Evolutionary conservation across 1,140 invertebrate genomes (phyloP), one percentile per base, ranked within the genome.

Genomic region (Lethrus apterus): DNA sequence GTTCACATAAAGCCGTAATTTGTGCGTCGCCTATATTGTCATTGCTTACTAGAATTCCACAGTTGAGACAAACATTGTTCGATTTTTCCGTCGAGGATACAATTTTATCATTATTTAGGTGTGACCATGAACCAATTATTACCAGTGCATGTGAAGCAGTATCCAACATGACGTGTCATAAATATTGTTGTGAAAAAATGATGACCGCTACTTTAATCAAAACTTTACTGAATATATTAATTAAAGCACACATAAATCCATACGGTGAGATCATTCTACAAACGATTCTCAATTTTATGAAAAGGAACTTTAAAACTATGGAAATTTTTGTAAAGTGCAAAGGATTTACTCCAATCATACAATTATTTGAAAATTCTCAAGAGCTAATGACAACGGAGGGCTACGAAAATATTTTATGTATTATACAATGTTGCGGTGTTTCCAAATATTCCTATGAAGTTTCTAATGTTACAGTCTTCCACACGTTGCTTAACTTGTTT

Each of bases 71-170:
- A 46, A 55, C 48, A 3, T 46, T 60, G 1, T 60, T 60, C 41
- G 58, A 60, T 51, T 43, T 61, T 3, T 61, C 59, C 1, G 48
- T 58, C 0, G 57, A 61, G 41, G 53, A 59, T 18, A 52, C 57
- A 3, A 52, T 59, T 17, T 38, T 61, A 33, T 59, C 40, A 9
- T 52, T 57, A 13, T 56, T 59, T 1, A 47, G 55, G 24, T 52
- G 32, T 24, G 31, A 44, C 0, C 47, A 59, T 26, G 58, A 59
- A 26, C 4, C 29, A 24, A 44, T 61, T 7, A 36, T 61, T 8
- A 52, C 55, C n/a, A 54, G 48, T 23, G 51, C 55, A 3, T 61
- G 57, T 31, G 21, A 48, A 14, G 49, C 55, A 1, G 48, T 61
- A 8, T 48, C 48, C 3, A 57, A 55, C 30, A 54, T 61, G 51